Conservation (phyloP, 2,113 vertebrate genomes). For the Perca flavescens region DNA sequence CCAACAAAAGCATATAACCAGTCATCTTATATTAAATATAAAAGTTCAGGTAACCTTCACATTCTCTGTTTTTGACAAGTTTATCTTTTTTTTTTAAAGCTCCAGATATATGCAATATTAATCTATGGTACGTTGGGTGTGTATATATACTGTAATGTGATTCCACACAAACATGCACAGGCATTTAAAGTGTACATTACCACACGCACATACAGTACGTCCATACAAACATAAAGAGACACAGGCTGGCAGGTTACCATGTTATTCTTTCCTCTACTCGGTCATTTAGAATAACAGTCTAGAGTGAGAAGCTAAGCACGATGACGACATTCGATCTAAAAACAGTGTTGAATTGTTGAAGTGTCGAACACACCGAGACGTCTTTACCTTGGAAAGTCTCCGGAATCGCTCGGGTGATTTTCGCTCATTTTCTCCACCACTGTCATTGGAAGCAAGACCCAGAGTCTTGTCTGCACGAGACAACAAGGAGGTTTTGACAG, state of each 20-base stretch:
- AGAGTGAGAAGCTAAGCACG: slow-evolving; percentile 67
- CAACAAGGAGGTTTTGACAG: slow-evolving; percentile 55
- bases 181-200: slow-evolving; percentile 19
- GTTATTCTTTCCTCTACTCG: slow-evolving; percentile 77
- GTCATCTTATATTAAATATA: background rate
- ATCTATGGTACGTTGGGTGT: background rate
- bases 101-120: background rate
- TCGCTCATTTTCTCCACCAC: slow-evolving; percentile 73
- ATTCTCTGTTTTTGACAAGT: background rate
- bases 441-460: slow-evolving; percentile 55
- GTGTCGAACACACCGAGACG: slow-evolving; percentile 65
- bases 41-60: slow-evolving; percentile 5
- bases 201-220: background rate
- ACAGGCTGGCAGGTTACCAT: slow-evolving; percentile 53
- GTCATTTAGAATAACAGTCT: slow-evolving; percentile 76
- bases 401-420: slow-evolving; percentile 59
- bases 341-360: slow-evolving; percentile 75
- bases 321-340: slow-evolving; percentile 77
- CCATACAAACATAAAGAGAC: slow-evolving; percentile 43
- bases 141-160: background rate
- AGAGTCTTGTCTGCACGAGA: slow-evolving; percentile 42
- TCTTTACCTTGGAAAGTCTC: slow-evolving; percentile 79
- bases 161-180: background rate
- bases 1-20: slow-evolving; percentile 4
- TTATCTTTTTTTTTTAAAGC: background rate